phyloP scores from a whole-genome alignment of 2,113 vertebrate genomes.

The Melanocharis versteri region DNA sequence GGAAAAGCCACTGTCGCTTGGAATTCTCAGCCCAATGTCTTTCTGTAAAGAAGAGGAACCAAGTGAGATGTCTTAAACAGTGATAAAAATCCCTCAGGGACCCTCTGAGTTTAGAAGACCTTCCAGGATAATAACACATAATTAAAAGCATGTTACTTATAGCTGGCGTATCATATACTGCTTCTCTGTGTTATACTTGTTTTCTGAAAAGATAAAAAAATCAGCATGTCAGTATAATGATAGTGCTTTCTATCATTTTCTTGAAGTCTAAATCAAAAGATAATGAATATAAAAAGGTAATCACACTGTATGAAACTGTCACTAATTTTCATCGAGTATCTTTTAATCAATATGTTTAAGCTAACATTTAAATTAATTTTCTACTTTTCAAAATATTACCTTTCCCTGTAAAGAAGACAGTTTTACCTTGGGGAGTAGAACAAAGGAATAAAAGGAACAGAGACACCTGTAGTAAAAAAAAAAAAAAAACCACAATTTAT shows the following conservation, averaged over 20 bases:
- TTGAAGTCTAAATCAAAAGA: not conserved
- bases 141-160: not conserved
- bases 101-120: not conserved
- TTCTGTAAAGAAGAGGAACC: not conserved
- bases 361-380: not conserved
- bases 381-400: not conserved
- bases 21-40: not conserved
- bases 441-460: not conserved
- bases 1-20: not conserved
- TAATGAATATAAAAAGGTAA: not conserved
- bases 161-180: not conserved
- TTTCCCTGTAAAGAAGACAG: not conserved
- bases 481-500: not conserved
- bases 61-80: not conserved
- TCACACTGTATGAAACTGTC: not conserved
- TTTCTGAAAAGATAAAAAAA: not conserved
- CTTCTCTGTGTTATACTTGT: not conserved
- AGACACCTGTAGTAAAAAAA: not conserved
- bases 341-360: not conserved
- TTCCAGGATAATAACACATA: not conserved
- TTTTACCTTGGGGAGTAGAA: not conserved
- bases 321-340: not conserved
- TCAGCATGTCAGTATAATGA: not conserved
- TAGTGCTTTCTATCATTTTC: not conserved
- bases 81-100: not conserved